Evolutionary conservation across 2,797 vertebrate genomes (phyloP).

Genomic region (Ceryle rudis): DNA sequence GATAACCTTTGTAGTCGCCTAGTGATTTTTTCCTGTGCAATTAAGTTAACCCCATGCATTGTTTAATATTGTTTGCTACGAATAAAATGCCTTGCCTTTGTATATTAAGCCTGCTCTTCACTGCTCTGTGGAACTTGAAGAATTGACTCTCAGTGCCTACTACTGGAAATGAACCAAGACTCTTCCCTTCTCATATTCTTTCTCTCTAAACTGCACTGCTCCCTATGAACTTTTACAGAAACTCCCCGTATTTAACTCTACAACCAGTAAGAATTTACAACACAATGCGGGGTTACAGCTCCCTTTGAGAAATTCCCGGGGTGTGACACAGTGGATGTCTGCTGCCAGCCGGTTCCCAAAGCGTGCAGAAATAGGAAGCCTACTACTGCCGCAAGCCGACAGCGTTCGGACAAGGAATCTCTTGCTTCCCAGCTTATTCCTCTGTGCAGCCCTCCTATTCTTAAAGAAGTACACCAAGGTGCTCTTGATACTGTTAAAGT

Average conservation of each 20-base stretch:
- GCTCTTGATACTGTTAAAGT: background rate
- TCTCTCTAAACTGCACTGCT: background rate
- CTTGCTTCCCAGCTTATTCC: background rate
- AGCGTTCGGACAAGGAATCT: background rate
- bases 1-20: accelerated
- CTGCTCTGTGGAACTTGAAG: background rate
- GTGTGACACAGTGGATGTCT: background rate
- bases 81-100: background rate
- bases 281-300: background rate
- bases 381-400: too few relatives aligned
- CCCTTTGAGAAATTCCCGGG: background rate
- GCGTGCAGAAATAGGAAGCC: too few relatives aligned
- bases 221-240: background rate
- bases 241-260: background rate
- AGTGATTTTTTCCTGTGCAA: background rate
- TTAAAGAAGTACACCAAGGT: background rate
- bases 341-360: background rate
- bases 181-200: background rate
- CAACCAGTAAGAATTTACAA: background rate
- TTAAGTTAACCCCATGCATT: background rate
- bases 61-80: background rate
- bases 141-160: background rate
- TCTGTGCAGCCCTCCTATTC: background rate
- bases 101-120: background rate
- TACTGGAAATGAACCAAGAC: background rate